Conservation (phyloP, 2,888 invertebrate species). For the Camptogramma bilineatum region DNA sequence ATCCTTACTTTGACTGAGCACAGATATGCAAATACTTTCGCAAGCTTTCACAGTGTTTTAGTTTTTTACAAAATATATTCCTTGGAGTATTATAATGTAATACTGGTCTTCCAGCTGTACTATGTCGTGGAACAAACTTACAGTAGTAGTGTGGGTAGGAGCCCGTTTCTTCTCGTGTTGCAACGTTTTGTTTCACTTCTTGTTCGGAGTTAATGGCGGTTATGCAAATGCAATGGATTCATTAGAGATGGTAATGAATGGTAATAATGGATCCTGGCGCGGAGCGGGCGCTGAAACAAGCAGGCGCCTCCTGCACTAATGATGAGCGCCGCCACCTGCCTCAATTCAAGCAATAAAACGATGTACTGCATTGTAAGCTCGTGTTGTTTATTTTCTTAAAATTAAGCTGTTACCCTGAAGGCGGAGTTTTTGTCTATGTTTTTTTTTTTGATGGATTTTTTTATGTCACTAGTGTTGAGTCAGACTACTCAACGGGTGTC, state of each 20-base stretch:
- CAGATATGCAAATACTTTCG: neutral
- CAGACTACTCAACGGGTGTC: too few relatives aligned
- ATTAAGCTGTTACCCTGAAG: too few relatives aligned
- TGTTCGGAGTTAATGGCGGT: slow-evolving; percentile 5
- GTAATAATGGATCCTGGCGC: slow-evolving; percentile 6
- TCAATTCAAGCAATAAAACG: neutral
- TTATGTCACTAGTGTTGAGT: too few relatives aligned
- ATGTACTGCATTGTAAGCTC: neutral
- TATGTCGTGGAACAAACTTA: neutral
- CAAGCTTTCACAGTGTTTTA: neutral
- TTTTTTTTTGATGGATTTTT: too few relatives aligned
- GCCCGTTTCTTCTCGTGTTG: neutral
- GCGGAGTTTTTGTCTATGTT: too few relatives aligned
- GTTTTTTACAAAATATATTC: neutral
- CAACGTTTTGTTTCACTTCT: slow-evolving; percentile 7
- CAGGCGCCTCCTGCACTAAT: neutral
- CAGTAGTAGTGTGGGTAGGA: neutral
- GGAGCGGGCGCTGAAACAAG: neutral
- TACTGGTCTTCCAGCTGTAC: neutral
- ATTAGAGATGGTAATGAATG: slow-evolving; percentile 16
- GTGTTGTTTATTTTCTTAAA: neutral
- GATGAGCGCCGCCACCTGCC: neutral
- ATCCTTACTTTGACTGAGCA: neutral
- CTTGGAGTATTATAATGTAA: neutral
- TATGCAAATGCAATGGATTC: slow-evolving; percentile 10